These are phyloP conservation scores for Halocynthia roretzi DNA, from an alignment of 23 tunicate species.

Conservation along the genomic window DNA sequence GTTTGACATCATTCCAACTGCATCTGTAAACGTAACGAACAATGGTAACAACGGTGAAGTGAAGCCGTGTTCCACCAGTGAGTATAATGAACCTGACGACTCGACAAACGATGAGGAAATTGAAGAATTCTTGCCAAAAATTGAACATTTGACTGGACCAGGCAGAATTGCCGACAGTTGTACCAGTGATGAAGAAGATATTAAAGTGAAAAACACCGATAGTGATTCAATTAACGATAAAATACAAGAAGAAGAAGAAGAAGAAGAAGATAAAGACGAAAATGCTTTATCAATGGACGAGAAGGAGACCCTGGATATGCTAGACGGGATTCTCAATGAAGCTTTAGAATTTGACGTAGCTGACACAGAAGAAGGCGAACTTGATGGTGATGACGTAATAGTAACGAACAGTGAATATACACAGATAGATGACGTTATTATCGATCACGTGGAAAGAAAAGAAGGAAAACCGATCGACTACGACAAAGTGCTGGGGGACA, in stretches of 20 bases:
- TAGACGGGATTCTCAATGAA: constrained; percentile 15
- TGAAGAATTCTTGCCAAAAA: too few species aligned
- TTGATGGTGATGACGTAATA: neutral
- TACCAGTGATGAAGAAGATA: too few species aligned
- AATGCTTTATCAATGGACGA: constrained; percentile 11
- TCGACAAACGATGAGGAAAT: too few species aligned
- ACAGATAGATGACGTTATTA: neutral
- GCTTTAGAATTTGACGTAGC: neutral
- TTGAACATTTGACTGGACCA: too few species aligned
- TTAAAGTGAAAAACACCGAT: too few species aligned
- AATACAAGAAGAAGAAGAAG: neutral
- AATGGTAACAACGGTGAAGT: too few species aligned
- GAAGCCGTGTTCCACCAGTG: too few species aligned
- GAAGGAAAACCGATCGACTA: neutral
- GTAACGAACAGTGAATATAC: neutral
- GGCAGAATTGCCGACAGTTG: too few species aligned
- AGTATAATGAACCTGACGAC: too few species aligned
- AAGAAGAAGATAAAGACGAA: neutral
- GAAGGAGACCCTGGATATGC: constrained; percentile 12
- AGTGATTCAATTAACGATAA: too few species aligned
- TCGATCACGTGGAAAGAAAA: neutral
- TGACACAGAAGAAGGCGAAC: neutral
- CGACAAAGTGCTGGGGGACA: neutral
- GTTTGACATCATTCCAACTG: constrained; percentile 12
- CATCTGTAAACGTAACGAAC: neutral